These are phyloP conservation scores for Boleophthalmus pectinirostris DNA, from an alignment of 2,113 vertebrate genomes.

Conservation along the genomic window DNA sequence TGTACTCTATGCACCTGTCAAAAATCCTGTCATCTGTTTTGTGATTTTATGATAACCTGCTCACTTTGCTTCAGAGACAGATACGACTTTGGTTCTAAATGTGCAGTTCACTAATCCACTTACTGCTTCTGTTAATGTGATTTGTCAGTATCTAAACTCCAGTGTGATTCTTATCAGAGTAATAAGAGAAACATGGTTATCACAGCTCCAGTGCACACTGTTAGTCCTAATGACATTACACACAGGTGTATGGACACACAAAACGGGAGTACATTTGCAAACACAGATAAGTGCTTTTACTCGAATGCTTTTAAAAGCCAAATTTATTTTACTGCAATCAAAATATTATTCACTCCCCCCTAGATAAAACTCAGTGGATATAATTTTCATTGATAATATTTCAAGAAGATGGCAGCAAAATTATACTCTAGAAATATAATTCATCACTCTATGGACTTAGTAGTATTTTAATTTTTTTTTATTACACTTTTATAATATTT, in stretches of 20 bases:
- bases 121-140: background rate
- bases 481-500: too few relatives aligned
- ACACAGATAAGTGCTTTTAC: too few relatives aligned
- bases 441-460: too few relatives aligned
- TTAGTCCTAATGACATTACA: background rate
- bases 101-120: background rate
- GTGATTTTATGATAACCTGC: background rate
- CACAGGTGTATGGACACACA: background rate
- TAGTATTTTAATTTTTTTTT: too few relatives aligned
- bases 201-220: background rate
- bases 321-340: too few relatives aligned
- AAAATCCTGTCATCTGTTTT: background rate
- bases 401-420: too few relatives aligned
- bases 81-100: background rate
- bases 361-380: too few relatives aligned
- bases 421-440: too few relatives aligned
- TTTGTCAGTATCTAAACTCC: background rate
- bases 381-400: too few relatives aligned
- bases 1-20: background rate
- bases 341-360: too few relatives aligned
- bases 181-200: background rate
- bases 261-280: too few relatives aligned
- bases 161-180: slow-evolving; percentile 1
- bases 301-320: too few relatives aligned
- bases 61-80: background rate